These are phyloP conservation scores for Ameiurus melas DNA, from an alignment of 2,113 vertebrate species.

Conservation along the genomic window DNA sequence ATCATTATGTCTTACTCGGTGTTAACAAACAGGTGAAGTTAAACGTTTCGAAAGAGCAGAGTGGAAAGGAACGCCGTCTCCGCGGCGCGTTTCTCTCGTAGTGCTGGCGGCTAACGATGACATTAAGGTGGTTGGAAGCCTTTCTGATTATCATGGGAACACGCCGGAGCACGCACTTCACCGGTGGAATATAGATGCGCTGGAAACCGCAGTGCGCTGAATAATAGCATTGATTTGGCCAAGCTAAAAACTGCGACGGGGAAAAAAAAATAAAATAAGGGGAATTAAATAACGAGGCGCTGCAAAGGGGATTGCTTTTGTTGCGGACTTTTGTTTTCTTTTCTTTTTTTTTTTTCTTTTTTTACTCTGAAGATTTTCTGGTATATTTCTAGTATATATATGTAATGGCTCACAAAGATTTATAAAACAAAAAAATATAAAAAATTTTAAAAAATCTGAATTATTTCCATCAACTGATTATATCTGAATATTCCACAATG, in stretches of 20 bases:
- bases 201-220: conserved; percentile 12
- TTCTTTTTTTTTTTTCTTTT: not conserved
- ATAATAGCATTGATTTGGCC: conserved; percentile 37
- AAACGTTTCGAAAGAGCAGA: not conserved
- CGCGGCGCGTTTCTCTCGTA: not conserved
- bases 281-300: not conserved
- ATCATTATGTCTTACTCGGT: not conserved
- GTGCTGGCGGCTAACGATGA: conserved; percentile 42
- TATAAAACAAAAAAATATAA: not conserved
- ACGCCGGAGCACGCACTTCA: not conserved
- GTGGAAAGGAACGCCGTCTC: not conserved
- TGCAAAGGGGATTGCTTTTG: not conserved
- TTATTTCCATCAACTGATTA: not conserved
- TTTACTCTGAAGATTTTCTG: not conserved
- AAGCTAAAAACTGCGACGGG: not conserved
- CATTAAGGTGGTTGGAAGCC: conserved; percentile 48
- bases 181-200: conserved; percentile 38
- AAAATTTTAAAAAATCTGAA: not conserved
- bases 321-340: not conserved
- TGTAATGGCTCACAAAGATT: not conserved
- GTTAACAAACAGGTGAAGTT: conserved; percentile 20
- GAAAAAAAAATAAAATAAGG: not conserved
- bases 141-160: conserved; percentile 46
- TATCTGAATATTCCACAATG: not conserved
- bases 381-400: not conserved